Conservation (phyloP, 2,113 vertebrate species). For the Callithrix jacchus region DNA sequence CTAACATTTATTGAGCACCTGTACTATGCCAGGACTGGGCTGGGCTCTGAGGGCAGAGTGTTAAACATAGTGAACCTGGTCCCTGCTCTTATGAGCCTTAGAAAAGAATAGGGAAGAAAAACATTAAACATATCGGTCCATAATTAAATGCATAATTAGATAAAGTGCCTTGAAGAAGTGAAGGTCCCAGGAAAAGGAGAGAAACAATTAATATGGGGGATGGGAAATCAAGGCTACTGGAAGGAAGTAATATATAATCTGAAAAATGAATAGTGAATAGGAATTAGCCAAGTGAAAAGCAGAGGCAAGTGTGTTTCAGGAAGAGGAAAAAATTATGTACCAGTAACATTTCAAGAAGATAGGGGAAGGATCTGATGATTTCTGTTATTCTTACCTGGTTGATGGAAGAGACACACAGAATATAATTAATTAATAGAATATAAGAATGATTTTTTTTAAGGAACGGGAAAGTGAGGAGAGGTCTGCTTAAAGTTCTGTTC, state of each 20-base stretch:
- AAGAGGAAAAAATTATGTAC: neutral
- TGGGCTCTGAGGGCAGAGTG: neutral
- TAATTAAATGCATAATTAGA: neutral
- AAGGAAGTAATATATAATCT: neutral
- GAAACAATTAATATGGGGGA: neutral
- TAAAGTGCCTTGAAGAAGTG: neutral
- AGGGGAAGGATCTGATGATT: neutral
- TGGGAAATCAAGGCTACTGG: neutral
- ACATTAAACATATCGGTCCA: neutral
- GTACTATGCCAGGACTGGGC: neutral
- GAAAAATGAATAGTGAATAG: neutral
- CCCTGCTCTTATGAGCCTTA: neutral
- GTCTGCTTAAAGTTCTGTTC: neutral
- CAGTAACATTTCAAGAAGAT: neutral
- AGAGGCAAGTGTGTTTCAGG: neutral
- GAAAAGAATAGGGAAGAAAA: neutral
- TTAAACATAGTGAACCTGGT: neutral
- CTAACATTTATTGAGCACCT: neutral
- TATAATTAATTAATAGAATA: neutral
- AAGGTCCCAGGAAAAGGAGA: neutral
- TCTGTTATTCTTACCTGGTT: neutral
- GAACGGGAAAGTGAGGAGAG: neutral
- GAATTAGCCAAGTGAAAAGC: neutral
- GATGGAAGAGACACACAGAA: neutral
- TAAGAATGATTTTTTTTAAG: neutral